A percentile compares a stretch with the other conserved stretches of the same genome.
Conservation (phyloP, 35 echinoderm and acorn worm species). For the Apostichopus parvimensis region DNA sequence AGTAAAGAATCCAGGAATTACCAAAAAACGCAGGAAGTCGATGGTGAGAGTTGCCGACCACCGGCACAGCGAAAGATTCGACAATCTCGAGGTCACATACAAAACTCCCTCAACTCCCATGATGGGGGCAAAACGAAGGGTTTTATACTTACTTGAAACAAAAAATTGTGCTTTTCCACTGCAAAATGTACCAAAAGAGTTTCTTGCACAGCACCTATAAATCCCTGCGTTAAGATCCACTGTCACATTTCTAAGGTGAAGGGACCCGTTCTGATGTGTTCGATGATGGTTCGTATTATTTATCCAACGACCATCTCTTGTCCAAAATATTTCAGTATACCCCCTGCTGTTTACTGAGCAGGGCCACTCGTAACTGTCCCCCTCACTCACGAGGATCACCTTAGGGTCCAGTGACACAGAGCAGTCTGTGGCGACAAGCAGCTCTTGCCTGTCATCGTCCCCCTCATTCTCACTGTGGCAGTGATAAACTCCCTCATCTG, state of each 20-base stretch:
- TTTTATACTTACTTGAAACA: constrained; percentile 35
- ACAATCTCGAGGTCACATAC: too few species aligned
- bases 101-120: too few species aligned
- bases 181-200: constrained; percentile 31
- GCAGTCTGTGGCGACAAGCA: background rate
- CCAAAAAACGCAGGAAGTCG: too few species aligned
- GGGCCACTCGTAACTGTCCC: background rate
- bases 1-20: background rate
- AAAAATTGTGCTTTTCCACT: constrained; percentile 16
- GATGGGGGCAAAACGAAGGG: too few species aligned
- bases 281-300: background rate
- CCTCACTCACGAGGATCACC: background rate
- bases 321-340: constrained; percentile 6
- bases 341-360: background rate
- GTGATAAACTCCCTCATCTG: constrained; percentile 1
- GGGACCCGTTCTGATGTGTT: background rate
- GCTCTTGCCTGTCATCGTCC: background rate
- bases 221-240: background rate
- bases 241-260: constrained; percentile 8
- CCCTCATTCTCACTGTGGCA: background rate
- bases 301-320: background rate
- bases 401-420: background rate
- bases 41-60: too few species aligned
- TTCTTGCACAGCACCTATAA: constrained; percentile 32
- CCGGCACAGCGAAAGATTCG: too few species aligned